phyloP scores from a whole-genome alignment of 2,888 invertebrate genomes.

The Sericinus montela region DNA sequence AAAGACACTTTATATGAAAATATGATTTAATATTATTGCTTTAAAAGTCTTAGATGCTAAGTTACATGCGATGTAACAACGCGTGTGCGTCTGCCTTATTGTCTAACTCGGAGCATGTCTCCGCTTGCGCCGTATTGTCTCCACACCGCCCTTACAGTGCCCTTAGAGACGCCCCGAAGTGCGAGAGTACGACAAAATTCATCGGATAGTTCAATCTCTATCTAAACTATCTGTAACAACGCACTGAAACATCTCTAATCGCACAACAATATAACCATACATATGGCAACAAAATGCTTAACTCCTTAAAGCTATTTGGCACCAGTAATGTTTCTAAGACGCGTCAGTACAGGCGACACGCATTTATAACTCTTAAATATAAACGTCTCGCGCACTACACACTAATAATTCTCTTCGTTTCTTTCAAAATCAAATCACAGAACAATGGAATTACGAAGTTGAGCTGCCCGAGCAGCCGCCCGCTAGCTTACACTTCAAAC shows the following conservation, averaged over 20 bases:
- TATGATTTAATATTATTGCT: slow-evolving; percentile 36
- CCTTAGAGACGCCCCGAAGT: slow-evolving; percentile 5
- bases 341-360: slow-evolving; percentile 4
- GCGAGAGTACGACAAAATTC: too few relatives aligned
- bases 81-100: slow-evolving; percentile 20
- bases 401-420: slow-evolving; percentile 15
- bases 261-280: neutral
- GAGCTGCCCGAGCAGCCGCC: neutral
- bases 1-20: slow-evolving; percentile 26
- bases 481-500: too few relatives aligned
- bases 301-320: slow-evolving; percentile 34
- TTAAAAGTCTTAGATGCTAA: slow-evolving; percentile 23
- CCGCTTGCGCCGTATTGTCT: slow-evolving; percentile 4
- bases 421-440: slow-evolving; percentile 20
- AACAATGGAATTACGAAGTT: slow-evolving; percentile 11
- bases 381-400: neutral
- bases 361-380: too few relatives aligned
- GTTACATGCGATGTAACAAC: slow-evolving; percentile 8
- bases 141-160: neutral
- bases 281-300: slow-evolving; percentile 18
- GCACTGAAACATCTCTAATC: slow-evolving; percentile 6
- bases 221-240: too few relatives aligned
- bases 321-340: slow-evolving; percentile 23
- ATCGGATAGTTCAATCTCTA: too few relatives aligned
- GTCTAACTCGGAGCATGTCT: slow-evolving; percentile 8